Evolutionary conservation across 2,888 invertebrate genomes (phyloP).

Genomic region (Podabrus alpinus): DNA sequence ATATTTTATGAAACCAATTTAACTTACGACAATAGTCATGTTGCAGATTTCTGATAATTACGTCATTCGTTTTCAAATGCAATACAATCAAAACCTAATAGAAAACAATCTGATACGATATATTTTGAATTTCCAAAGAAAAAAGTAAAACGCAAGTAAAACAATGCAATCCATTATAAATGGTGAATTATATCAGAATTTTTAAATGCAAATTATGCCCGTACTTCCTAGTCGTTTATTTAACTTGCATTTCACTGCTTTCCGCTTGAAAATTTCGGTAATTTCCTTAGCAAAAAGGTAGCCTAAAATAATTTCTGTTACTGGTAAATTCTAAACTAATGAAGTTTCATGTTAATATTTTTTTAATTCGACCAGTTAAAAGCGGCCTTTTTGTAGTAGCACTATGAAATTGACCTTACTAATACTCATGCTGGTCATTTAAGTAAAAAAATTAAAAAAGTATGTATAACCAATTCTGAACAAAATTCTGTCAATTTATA

Average conservation of each 20-base stretch:
- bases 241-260: background rate
- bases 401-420: conserved; percentile 6
- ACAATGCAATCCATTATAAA: background rate
- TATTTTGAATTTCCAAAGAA: background rate
- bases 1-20: background rate
- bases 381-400: conserved; percentile 5
- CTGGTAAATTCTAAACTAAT: background rate
- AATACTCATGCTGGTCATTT: conserved; percentile 7
- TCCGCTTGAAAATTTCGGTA: background rate
- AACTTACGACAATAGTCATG: background rate
- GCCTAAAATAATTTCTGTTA: background rate
- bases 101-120: background rate
- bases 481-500: conserved; percentile 14
- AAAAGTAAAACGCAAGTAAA: background rate
- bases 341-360: background rate
- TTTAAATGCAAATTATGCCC: background rate
- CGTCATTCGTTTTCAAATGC: background rate
- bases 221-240: background rate
- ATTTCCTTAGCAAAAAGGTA: background rate
- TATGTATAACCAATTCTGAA: background rate
- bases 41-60: background rate
- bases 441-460: conserved; percentile 7
- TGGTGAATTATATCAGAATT: background rate
- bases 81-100: background rate
- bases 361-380: background rate